Base-by-base conservation (phyloP, 35 echinoderm and acorn worm genomes). In the Heliocidaris tuberculata region DNA sequence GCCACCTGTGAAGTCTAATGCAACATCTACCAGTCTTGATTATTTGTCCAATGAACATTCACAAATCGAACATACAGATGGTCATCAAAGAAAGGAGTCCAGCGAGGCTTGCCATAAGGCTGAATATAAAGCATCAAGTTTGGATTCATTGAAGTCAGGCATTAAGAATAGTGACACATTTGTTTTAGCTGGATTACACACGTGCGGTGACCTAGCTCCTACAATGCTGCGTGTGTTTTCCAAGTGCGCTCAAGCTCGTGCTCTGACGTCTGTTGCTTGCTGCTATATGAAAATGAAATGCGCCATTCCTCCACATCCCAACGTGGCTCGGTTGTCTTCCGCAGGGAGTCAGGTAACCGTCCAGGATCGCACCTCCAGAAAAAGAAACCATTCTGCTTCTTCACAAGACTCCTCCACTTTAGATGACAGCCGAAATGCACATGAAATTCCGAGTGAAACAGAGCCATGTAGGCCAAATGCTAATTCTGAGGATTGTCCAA, bases 201-300 rank as follows among this genome's bases (percentile, higher is more conserved):
- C 97, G 7, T 98, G 97, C 88, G 97, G 95, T 13, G 97, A 98
- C 93, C 86, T 98, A 13, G 97, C 93, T 3, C 97, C 97, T 9
- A 98, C 97, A 30, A 98, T 98, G 86, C 85, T 98, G 31, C 85
- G 97, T 49, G 95, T 97, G 6, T 98, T 98, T 60, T 59, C 95
- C 17, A 94, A 95, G 54, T 98, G 97, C 88, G 88, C 31, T 9
- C 85, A 86, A 13, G 96, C 97, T 0, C n/a, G 87, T 27, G 97
- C 96, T n/a, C 30, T 98, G 30, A 95, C 96, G 4, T 95, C 94
- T 0, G 96, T 98, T 0, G 94, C 96, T 9, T 98, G 97, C 88
- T 98, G 97, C 92, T 98, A 98, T 47, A 96, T 97, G 96, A 98
- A 95, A 91, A 97, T 98, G 97, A 56, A 94, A 2, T 98, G 60